Evolutionary conservation across 2,888 invertebrate genomes (phyloP).

Genomic region (Leptinotarsa rubiginosa): DNA sequence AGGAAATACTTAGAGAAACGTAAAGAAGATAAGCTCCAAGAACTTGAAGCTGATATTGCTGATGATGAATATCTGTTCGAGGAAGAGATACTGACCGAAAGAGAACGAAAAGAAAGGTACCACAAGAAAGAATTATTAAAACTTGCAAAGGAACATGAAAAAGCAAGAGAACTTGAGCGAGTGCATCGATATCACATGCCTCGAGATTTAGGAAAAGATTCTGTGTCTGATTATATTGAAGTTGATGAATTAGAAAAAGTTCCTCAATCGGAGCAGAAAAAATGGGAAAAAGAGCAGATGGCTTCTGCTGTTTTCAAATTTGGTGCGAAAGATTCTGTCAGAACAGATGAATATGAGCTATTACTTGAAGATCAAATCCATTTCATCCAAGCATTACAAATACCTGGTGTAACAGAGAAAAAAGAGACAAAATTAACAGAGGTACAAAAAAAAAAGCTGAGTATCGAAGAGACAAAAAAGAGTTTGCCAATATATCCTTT

Average conservation of each 20-base stretch:
- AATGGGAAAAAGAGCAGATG: conserved; percentile 98
- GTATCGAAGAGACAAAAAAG: conserved; percentile 90
- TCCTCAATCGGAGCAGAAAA: conserved; percentile 87
- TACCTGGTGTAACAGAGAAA: conserved; percentile 73
- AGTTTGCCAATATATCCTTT: too few species aligned
- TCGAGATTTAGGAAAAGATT: conserved; percentile 81
- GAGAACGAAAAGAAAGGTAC: conserved; percentile 85
- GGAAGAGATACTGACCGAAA: conserved; percentile 93
- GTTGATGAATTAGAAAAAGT: conserved; percentile 87
- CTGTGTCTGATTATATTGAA: conserved; percentile 81
- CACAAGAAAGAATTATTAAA: conserved; percentile 92
- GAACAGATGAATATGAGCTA: conserved; percentile 88
- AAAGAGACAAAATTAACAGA: conserved; percentile 75
- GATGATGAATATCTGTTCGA: conserved; percentile 71
- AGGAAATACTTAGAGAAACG: conserved; percentile 95
- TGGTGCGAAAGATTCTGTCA: conserved; percentile 88
- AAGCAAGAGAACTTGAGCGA: conserved; percentile 91
- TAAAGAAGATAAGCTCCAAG: conserved; percentile 95
- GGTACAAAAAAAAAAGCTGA: conserved; percentile 78
- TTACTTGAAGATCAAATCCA: conserved; percentile 97
- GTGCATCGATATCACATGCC: conserved; percentile 97
- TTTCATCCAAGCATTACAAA: conserved; percentile 90
- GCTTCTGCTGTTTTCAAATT: conserved; percentile 92
- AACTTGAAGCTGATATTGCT: conserved; percentile 92
- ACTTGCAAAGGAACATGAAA: conserved; percentile 95